phyloP scores from a whole-genome alignment of 2,888 invertebrate species.

The Perdita meconis region DNA sequence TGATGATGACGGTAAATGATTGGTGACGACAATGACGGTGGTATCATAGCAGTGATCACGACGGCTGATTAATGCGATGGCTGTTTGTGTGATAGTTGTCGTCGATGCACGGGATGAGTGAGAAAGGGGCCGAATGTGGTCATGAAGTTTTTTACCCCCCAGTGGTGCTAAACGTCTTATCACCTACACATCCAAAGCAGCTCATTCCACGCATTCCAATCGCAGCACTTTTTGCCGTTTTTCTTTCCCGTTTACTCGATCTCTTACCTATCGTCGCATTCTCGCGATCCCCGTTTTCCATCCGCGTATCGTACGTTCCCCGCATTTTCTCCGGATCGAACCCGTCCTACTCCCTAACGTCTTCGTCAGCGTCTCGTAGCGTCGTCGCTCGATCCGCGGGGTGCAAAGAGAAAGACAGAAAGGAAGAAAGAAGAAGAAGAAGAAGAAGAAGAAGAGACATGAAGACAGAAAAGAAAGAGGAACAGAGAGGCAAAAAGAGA shows the following conservation, averaged over 20 bases:
- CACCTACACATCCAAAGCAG: constrained; percentile 85
- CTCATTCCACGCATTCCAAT: constrained; percentile 84
- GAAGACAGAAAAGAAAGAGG: constrained; percentile 20
- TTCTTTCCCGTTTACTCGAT: constrained; percentile 17
- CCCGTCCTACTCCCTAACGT: constrained; percentile 21
- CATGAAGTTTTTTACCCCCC: constrained; percentile 72
- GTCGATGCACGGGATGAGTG: constrained; percentile 68
- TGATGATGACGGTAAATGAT: constrained; percentile 23
- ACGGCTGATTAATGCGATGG: constrained; percentile 53
- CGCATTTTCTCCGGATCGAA: constrained; percentile 31
- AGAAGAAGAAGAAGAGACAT: no score
- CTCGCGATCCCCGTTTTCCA: no score
- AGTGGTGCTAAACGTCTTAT: constrained; percentile 85
- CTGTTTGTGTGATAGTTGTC: constrained; percentile 59
- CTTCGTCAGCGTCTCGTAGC: constrained; percentile 58
- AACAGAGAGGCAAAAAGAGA: constrained; percentile 47
- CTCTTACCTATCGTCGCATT: not conserved
- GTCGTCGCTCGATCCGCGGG: constrained; percentile 52
- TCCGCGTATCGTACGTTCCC: not conserved
- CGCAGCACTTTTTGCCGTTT: constrained; percentile 57
- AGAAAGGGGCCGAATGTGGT: constrained; percentile 73
- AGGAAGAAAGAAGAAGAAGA: constrained; percentile 20
- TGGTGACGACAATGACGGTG: constrained; percentile 47
- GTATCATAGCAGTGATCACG: constrained; percentile 56
- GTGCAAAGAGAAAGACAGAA: constrained; percentile 66